These are phyloP conservation scores for Metaphire vulgaris DNA, from an alignment of 1,140 invertebrate genomes.

Conservation along the genomic window DNA sequence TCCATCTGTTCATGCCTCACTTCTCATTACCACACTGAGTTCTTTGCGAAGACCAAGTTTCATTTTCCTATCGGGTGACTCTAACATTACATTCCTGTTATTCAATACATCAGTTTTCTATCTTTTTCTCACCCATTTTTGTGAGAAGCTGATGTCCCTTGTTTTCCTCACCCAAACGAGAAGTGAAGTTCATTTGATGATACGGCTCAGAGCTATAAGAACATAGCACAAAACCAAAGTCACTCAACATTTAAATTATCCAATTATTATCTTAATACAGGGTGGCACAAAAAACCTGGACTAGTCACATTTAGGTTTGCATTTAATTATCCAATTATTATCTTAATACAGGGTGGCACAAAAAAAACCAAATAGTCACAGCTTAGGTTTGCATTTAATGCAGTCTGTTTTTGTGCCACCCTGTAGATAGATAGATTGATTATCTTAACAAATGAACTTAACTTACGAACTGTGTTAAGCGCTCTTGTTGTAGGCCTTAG, in stretches of 20 bases:
- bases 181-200: conserved; percentile 24
- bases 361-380: too few species aligned
- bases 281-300: neutral
- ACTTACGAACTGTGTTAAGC: too few species aligned
- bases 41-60: neutral
- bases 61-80: neutral
- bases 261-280: neutral
- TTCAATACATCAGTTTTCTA: too few species aligned
- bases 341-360: neutral
- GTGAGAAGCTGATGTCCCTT: conserved; percentile 90
- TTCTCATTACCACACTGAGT: too few species aligned
- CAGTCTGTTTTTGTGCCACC: too few species aligned
- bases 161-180: conserved; percentile 70
- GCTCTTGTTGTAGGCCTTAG: too few species aligned
- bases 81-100: too few species aligned
- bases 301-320: neutral
- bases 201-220: neutral
- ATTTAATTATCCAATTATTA: neutral
- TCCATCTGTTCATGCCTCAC: too few species aligned
- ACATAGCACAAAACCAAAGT: neutral
- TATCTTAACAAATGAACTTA: too few species aligned
- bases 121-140: conserved; percentile 69
- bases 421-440: too few species aligned
- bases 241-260: neutral
- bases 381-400: too few species aligned